Evolutionary conservation across 2,113 vertebrate genomes (phyloP), one percentile per base, ranked within the genome.

Genomic region (Fregata magnificens): DNA sequence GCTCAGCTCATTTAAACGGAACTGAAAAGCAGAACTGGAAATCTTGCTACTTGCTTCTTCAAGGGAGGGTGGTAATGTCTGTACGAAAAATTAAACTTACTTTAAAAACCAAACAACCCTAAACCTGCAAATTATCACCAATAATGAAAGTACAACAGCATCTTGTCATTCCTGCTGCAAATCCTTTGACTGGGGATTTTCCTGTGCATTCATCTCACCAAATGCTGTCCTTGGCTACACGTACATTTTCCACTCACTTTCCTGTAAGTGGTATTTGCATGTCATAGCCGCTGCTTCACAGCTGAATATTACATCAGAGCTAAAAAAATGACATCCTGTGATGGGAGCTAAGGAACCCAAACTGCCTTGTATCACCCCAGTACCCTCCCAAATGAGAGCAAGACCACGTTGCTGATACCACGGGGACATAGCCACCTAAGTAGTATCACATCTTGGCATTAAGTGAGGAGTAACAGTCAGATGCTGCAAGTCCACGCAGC

Each of bases 361-460:
- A 44, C 32, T 34, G 26, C 31, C n/a, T 40, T 21, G 9, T 16
- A 28, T 40, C 16, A 21, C 19, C 40, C 36, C 83, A 71, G 42
- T 6, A 34, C 29, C 62, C 14, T 55, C 67, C 29, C 67, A 82
- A 14, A 79, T 14, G 44, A n/a, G 21, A 71, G 56, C 31, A 58
- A 15, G 62, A 16, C 16, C 21, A 21, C 1, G 4, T 0, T 58
- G 42, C 28, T 63, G 50, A 36, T 29, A 44, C 50, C 31, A 4
- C 3, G 38, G 28, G 58, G 34, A 40, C 42, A 80, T 1, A 50
- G 40, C 17, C 6, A 19, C 1, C 0, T 18, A 16, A 50, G 3
- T 16, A 53, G 21, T 24, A 19, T 5, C 74, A 49, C 38, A 36
- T 22, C 29, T 52, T 45, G 34, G 36, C 28, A 55, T 62, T 58